Evolutionary conservation across 2,113 vertebrate genomes (phyloP).

Genomic region (Platichthys flesus): DNA sequence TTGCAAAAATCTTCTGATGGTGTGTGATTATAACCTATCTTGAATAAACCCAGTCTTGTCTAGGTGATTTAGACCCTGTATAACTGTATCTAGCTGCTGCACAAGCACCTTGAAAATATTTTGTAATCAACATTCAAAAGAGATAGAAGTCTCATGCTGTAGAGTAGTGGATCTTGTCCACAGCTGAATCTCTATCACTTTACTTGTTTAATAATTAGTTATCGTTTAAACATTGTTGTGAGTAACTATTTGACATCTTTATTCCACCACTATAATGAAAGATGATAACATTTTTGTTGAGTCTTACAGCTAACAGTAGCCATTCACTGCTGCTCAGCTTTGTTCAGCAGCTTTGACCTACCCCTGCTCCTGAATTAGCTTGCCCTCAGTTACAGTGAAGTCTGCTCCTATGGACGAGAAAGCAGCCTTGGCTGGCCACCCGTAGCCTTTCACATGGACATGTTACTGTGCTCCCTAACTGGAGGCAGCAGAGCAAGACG

Average conservation of each 20-base stretch:
- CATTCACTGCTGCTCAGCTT: conserved; percentile 24
- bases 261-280: conserved; percentile 1
- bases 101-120: too few species aligned
- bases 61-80: too few species aligned
- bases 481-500: conserved; percentile 50
- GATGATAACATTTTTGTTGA: background rate
- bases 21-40: too few species aligned
- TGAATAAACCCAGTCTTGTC: too few species aligned
- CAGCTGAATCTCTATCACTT: background rate
- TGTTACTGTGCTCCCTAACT: conserved; percentile 42
- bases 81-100: too few species aligned
- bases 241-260: background rate
- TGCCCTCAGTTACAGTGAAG: conserved; percentile 35
- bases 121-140: too few species aligned
- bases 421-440: conserved; percentile 60
- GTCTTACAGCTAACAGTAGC: background rate
- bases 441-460: conserved; percentile 56
- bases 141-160: background rate
- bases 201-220: background rate
- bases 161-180: too few species aligned
- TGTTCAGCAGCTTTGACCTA: conserved; percentile 45
- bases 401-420: conserved; percentile 29
- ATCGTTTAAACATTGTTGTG: background rate
- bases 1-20: too few species aligned
- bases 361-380: conserved; percentile 34